phyloP scores from a whole-genome alignment of 2,113 vertebrate species.

The Bagarius yarrelli region DNA sequence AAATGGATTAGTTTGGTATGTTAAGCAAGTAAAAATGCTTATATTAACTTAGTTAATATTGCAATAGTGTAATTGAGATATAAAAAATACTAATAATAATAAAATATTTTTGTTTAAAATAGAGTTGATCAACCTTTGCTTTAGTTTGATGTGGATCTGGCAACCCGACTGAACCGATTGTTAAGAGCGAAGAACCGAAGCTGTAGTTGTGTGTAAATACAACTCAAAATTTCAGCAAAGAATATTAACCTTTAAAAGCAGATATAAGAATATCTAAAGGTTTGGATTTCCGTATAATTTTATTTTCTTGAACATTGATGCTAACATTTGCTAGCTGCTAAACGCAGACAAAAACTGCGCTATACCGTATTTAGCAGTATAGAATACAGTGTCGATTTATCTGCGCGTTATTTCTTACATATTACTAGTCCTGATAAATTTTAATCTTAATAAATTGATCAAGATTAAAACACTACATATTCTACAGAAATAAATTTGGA shows the following conservation, averaged over 20 bases:
- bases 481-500: not conserved
- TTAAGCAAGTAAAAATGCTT: no score
- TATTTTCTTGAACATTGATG: not conserved
- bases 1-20: not conserved
- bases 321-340: not conserved
- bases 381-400: not conserved
- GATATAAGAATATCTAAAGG: not conserved
- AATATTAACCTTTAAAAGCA: no score
- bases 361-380: not conserved
- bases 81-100: no score
- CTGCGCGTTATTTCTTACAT: not conserved
- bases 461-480: not conserved
- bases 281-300: not conserved
- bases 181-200: not conserved
- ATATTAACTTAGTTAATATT: no score
- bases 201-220: not conserved
- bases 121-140: no score
- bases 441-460: no score
- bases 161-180: not conserved
- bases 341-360: not conserved
- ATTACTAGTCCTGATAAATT: not conserved
- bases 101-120: no score
- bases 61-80: no score
- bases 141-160: no score
- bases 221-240: not conserved